These are phyloP conservation scores for Phodopus roborovskii DNA, from an alignment of 2,113 vertebrate genomes.

Conservation along the genomic window DNA sequence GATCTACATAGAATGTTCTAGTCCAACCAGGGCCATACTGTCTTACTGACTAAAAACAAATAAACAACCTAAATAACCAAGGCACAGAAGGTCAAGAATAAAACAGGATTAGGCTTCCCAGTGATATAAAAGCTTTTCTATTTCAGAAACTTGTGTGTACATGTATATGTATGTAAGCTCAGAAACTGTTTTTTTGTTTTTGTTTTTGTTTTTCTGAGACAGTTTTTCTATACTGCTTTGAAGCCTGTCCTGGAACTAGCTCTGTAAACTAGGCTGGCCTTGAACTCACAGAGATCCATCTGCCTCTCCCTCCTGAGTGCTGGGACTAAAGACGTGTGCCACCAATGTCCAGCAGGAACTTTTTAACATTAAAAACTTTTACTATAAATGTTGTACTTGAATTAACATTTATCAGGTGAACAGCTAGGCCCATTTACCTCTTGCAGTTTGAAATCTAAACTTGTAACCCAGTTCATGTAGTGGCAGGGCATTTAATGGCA, in stretches of 20 bases:
- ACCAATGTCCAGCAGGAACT: background rate
- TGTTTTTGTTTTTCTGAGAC: too few species aligned
- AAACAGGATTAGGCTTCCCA: background rate
- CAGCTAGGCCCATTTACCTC: background rate
- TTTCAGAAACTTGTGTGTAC: too few species aligned
- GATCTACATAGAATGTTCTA: too few species aligned
- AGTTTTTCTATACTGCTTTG: too few species aligned
- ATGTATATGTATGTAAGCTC: background rate
- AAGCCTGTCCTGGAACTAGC: too few species aligned
- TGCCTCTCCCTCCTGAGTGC: too few species aligned
- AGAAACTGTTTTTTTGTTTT: background rate
- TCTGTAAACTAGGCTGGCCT: too few species aligned
- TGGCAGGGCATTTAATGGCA: background rate
- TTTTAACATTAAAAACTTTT: background rate
- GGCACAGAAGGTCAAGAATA: too few species aligned
- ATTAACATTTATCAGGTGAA: background rate
- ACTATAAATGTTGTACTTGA: slow-evolving; percentile 17
- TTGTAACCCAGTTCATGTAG: background rate
- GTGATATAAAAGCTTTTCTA: too few species aligned
- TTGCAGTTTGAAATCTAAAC: background rate
- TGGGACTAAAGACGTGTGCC: too few species aligned
- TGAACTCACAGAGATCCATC: too few species aligned
- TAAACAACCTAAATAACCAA: background rate
- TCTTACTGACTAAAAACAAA: background rate
- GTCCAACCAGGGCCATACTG: too few species aligned